Evolutionary conservation across 2,797 vertebrate species (phyloP).

Genomic region (Epinephelus malabaricus): DNA sequence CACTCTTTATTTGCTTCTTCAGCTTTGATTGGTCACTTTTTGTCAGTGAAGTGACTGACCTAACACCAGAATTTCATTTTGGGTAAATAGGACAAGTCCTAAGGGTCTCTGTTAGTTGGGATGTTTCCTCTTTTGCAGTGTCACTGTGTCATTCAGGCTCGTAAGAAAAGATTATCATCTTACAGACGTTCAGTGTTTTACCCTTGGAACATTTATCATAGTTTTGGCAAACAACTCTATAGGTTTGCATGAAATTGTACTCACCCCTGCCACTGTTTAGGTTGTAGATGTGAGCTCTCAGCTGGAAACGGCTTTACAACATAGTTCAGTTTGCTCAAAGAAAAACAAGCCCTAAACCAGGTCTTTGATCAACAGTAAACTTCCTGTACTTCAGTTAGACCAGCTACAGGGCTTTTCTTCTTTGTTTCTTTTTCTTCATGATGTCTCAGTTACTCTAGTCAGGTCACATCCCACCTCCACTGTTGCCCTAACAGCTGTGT

Average conservation of each 20-base stretch:
- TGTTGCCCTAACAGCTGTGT: slow-evolving; percentile 23
- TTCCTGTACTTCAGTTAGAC: slow-evolving; percentile 6
- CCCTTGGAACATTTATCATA: not conserved
- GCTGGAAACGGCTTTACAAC: slow-evolving; percentile 14
- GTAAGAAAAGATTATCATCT: not conserved
- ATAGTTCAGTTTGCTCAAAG: not conserved
- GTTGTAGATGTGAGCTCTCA: not conserved
- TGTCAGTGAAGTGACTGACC: slow-evolving; percentile 28
- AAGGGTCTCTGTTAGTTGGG: slow-evolving; percentile 1
- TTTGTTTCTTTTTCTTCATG: not conserved
- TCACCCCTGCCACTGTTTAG: not conserved
- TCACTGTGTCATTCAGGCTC: slow-evolving; percentile 11
- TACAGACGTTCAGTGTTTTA: not conserved
- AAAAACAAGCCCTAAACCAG: not conserved
- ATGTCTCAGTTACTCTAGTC: not conserved
- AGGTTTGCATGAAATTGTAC: not conserved
- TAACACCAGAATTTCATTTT: slow-evolving; percentile 24
- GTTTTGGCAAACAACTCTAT: not conserved
- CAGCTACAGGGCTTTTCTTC: not conserved
- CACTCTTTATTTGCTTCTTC: slow-evolving; percentile 13
- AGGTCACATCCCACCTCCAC: slow-evolving; percentile 12
- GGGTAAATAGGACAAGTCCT: slow-evolving; percentile 50
- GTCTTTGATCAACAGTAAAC: slow-evolving; percentile 10
- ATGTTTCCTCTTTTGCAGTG: slow-evolving; percentile 16
- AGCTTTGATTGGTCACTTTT: slow-evolving; percentile 32